Evolutionary conservation across 2,888 invertebrate genomes (phyloP).

Genomic region (Caenorhabditis becei): DNA sequence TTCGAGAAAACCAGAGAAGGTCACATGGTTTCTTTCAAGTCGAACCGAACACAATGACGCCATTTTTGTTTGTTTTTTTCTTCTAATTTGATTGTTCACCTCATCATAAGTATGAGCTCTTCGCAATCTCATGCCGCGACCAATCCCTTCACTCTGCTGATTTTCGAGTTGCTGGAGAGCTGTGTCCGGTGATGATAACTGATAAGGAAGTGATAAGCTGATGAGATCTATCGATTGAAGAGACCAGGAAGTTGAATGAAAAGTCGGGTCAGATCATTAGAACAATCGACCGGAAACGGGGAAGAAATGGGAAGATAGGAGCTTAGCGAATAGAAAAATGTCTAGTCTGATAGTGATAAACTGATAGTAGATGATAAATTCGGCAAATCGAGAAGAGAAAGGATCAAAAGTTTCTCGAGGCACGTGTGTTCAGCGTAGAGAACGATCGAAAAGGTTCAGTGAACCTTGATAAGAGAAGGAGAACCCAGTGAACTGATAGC

Average conservation of each 20-base stretch:
- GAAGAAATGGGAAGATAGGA: too few relatives aligned
- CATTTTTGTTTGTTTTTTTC: constrained; percentile 19
- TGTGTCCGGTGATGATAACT: constrained; percentile 5
- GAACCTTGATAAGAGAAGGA: not conserved
- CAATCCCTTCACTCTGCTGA: constrained; percentile 17
- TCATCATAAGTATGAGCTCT: constrained; percentile 64
- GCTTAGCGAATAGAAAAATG: not conserved
- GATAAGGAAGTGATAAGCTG: not conserved
- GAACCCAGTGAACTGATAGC: not conserved
- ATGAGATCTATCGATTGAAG: constrained; percentile 13
- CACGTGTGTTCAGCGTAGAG: not conserved
- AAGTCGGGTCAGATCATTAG: too few relatives aligned
- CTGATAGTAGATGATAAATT: not conserved
- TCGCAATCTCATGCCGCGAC: constrained; percentile 52
- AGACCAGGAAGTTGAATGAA: not conserved
- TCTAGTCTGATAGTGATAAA: constrained; percentile 11
- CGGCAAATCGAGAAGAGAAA: not conserved
- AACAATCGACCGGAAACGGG: too few relatives aligned
- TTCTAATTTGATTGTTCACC: constrained; percentile 22
- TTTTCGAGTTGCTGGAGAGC: not conserved
- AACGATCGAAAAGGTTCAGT: not conserved
- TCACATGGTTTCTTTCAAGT: constrained; percentile 27
- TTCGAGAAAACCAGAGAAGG: constrained; percentile 6
- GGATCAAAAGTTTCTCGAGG: constrained; percentile 10
- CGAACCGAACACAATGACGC: not conserved